Conservation (phyloP, 2,888 invertebrate genomes). For the Aporophyla nigra region DNA sequence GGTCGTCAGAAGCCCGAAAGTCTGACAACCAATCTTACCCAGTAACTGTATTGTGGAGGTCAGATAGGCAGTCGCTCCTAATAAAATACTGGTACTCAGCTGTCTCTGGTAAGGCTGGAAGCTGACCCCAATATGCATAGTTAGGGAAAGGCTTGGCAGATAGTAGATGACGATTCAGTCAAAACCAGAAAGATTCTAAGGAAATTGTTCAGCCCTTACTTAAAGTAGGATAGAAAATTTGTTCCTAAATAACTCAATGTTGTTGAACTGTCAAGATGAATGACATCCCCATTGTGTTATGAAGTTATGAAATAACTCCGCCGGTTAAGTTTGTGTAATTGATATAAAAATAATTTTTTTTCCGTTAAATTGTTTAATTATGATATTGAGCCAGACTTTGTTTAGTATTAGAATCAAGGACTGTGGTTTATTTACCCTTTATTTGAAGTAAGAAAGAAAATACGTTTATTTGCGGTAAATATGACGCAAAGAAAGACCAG, state of each 20-base stretch:
- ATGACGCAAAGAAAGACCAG: too few species aligned
- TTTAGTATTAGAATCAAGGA: constrained; percentile 17
- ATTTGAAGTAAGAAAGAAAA: too few species aligned
- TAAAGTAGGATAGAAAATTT: neutral
- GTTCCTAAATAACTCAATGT: neutral
- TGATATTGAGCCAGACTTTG: constrained; percentile 5
- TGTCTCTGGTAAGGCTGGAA: too few species aligned
- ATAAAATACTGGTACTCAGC: too few species aligned
- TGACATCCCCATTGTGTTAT: neutral
- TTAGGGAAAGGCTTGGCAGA: too few species aligned
- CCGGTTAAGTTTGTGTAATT: neutral
- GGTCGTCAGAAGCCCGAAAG: too few species aligned
- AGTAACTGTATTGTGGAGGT: too few species aligned
- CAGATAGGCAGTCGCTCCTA: too few species aligned
- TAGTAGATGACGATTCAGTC: too few species aligned
- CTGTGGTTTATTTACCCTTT: neutral
- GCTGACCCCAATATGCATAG: too few species aligned
- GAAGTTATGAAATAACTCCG: neutral
- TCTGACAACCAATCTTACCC: too few species aligned
- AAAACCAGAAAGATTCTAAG: neutral
- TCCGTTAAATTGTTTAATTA: neutral
- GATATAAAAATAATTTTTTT: constrained; percentile 11
- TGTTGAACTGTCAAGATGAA: neutral
- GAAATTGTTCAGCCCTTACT: neutral
- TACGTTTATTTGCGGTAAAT: too few species aligned